Percentiles rank a stretch among this genome's conserved stretches.
phyloP scores from a whole-genome alignment of 1,140 invertebrate species.

The Augochlora pura region DNA sequence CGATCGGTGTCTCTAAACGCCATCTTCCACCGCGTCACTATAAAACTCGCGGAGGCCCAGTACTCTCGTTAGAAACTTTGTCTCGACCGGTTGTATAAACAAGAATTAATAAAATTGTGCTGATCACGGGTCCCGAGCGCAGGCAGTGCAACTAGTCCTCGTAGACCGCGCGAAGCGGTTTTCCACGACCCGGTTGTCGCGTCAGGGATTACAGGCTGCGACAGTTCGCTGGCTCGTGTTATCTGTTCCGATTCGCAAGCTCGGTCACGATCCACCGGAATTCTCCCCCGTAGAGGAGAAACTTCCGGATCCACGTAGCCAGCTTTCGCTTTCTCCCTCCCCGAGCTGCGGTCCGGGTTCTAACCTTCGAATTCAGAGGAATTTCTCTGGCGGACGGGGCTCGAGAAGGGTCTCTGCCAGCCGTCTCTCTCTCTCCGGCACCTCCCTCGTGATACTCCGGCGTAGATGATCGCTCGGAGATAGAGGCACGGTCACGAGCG shows the following conservation, averaged over 20 bases:
- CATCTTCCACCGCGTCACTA: too few species aligned
- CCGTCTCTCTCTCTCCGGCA: constrained; percentile 33
- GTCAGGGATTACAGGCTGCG: neutral
- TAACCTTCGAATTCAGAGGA: constrained; percentile 21
- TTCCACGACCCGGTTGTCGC: too few species aligned
- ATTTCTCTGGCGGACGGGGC: constrained; percentile 22
- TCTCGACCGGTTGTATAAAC: too few species aligned
- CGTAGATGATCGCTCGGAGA: constrained; percentile 48
- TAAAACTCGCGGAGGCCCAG: too few species aligned
- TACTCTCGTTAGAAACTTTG: too few species aligned
- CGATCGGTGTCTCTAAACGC: too few species aligned
- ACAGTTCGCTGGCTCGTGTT: neutral
- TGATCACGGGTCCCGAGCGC: too few species aligned
- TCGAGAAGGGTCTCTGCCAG: constrained; percentile 21
- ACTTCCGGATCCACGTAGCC: constrained; percentile 47
- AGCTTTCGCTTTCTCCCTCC: constrained; percentile 59
- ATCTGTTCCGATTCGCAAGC: neutral
- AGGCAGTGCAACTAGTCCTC: too few species aligned
- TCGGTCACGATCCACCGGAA: constrained; percentile 57
- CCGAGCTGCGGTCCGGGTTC: neutral
- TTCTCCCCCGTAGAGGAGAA: constrained; percentile 51
- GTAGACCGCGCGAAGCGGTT: too few species aligned
- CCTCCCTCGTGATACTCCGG: constrained; percentile 18
- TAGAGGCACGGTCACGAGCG: constrained; percentile 60
- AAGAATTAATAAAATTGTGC: too few species aligned